Base-by-base conservation (phyloP, 2,888 invertebrate species). In the Lasioglossum lativentre region DNA sequence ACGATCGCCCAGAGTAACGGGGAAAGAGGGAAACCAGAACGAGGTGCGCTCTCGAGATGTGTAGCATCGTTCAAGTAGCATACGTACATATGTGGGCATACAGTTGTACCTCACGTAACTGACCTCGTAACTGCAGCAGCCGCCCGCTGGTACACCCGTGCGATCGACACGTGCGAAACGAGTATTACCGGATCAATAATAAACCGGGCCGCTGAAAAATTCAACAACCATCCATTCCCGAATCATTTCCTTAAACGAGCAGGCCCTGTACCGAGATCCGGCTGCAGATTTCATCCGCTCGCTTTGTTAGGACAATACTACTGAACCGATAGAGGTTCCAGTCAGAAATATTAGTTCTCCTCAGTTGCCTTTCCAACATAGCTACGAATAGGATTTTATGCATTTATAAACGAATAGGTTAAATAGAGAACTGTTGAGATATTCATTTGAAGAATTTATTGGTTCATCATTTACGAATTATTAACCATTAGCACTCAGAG, bases 21-120 rank as follows among this genome's bases (percentile, higher is more conserved):
- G 80, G 38, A 66, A 81, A 59, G 73, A 66, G 76, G 47, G 68
- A 27, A 68, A n/a, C 27, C 23, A 47, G 27, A 83, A 74, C 66
- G 87, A 70, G 83, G 74, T 68, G 77, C 42, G 38, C 30, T 74
- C 84, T 82, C 45, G 80, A 85, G 81, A 52, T 52, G 81, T 85
- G 86, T 80, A 80, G 85, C 79, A 83, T 86, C 90, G 87, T 90
- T 87, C 89, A 76, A 88, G 89, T 87, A 78, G 90, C n/a, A 86
- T 86, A 87, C 73, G 80, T 78, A 81, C 90, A 88, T 90, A 89
- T 73, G 79, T 76, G 78, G 86, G 82, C 84, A 87, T 84, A 87
- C 86, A 85, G 83, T 79, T 52, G 85, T 86, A 86, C 23, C 68
- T 86, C 89, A 90, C 91, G 90, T 92, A 92, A 93, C 89, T 86